phyloP scores from a whole-genome alignment of 1,140 invertebrate genomes.

The Drosophila sp. region DNA sequence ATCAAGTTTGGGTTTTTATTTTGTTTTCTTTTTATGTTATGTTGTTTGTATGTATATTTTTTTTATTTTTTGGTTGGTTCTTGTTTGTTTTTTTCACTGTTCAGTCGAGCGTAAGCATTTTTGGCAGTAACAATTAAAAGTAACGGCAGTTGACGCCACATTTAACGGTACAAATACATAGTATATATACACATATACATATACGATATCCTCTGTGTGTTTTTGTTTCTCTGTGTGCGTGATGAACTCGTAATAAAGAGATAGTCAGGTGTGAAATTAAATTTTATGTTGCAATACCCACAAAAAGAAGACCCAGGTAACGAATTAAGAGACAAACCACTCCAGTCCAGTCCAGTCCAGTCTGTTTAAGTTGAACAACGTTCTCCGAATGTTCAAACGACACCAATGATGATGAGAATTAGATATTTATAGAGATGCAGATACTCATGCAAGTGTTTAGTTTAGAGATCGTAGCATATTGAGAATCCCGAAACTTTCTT shows the following conservation, averaged over 20 bases:
- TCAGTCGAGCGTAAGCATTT: conserved; percentile 52
- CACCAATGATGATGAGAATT: background rate
- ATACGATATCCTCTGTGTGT: conserved; percentile 11
- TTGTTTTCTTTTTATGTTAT: conserved; percentile 11
- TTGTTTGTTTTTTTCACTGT: conserved; percentile 11
- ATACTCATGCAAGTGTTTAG: no score
- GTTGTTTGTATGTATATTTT: conserved; percentile 7
- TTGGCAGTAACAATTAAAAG: conserved; percentile 73
- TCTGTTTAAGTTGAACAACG: conserved; percentile 38
- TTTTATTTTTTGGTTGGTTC: conserved; percentile 19
- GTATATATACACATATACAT: background rate
- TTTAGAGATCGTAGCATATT: no score
- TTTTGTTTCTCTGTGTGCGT: conserved; percentile 22
- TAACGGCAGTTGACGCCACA: conserved; percentile 56
- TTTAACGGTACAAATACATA: conserved; percentile 53
- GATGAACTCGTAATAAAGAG: conserved; percentile 61
- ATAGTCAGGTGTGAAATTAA: conserved; percentile 68
- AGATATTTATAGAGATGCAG: no score
- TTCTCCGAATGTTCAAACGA: background rate
- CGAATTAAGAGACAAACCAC: background rate
- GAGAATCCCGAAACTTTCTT: no score
- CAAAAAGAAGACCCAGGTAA: conserved; percentile 16
- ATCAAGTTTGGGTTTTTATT: background rate
- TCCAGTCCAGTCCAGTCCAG: conserved; percentile 13
- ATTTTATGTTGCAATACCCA: conserved; percentile 54